Base-by-base conservation (phyloP, 2,888 invertebrate species). In the Ichneumoninae sp. region DNA sequence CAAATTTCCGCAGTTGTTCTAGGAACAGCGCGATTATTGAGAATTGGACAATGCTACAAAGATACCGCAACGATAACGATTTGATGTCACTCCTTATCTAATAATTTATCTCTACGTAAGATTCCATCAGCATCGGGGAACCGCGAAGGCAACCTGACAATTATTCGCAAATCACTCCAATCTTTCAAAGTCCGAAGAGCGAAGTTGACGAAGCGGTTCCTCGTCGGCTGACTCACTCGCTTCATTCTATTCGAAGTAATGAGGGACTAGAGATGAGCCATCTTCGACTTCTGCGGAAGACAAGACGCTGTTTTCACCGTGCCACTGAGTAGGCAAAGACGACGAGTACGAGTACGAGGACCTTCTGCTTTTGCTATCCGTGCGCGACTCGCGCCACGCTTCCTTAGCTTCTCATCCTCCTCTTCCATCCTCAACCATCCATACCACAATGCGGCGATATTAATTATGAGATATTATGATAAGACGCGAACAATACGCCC, bases 391-490 rank as follows among this genome's bases (percentile, higher is more conserved):
- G 50, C 62, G 50, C 50, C 54, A 76, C 78, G 47, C 52, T 72
- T 72, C 76, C 83, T 74, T 60, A 71, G 57, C 80, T 54, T 72
- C 52, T 16, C 54, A 33, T 70, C 75, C 71, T 80, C 36, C 62
- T 74, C 70, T 68, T 69, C 81, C 47, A 72, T 85, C 80, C 91
- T 91, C 92, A 93, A 93, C 93, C 92, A 93, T 93, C 93, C 92
- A 93, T 93, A 93, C 91, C 89, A 93, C 93, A 93, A 93, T 93
- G 93, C 93, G 89, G 91, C 90, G 93, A 93, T 93, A 93, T 93
- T 93, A 93, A 93, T 93, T 93, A 93, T 92, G 93, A 93, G 93
- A 93, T 93, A 93, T 93, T 93, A 93, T 91, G 93, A 93, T 93
- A 93, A 93, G 93, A 91, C 90, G 89, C 85, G 93, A 93, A 93